Conservation (phyloP, 2,888 invertebrate species). For the Atrina japonica region DNA sequence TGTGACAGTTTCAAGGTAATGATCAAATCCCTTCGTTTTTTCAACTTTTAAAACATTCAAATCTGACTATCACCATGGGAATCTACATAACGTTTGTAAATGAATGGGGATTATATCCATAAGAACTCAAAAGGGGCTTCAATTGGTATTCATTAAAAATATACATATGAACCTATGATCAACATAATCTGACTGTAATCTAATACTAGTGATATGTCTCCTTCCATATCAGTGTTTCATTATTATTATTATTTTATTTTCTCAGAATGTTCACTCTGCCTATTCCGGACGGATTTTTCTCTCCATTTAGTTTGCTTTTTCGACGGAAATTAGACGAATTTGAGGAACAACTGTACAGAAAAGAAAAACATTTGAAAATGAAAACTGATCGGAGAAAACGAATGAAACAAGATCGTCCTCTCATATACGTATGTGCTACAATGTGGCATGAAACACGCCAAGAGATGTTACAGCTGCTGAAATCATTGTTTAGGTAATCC, state of each 20-base stretch:
- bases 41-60: too few species aligned
- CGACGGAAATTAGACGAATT: slow-evolving; percentile 89
- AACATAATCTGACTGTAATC: too few species aligned
- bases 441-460: slow-evolving; percentile 99
- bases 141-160: too few species aligned
- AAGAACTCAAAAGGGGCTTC: too few species aligned
- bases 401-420: slow-evolving; percentile 12
- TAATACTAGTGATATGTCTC: too few species aligned
- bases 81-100: too few species aligned
- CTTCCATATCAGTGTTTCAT: too few species aligned
- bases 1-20: too few species aligned
- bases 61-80: too few species aligned
- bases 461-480: slow-evolving; percentile 95
- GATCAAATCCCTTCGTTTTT: too few species aligned
- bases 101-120: too few species aligned
- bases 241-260: neutral
- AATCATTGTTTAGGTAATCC: slow-evolving; percentile 85
- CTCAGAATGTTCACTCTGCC: slow-evolving; percentile 57
- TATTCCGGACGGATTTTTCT: slow-evolving; percentile 89
- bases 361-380: slow-evolving; percentile 2
- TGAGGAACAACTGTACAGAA: slow-evolving; percentile 10
- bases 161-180: too few species aligned
- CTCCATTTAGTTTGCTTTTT: slow-evolving; percentile 96
- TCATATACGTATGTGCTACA: slow-evolving; percentile 96
- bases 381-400: neutral